Evolutionary conservation across 2,888 invertebrate species (phyloP).

Genomic region (Andrena flavipes): DNA sequence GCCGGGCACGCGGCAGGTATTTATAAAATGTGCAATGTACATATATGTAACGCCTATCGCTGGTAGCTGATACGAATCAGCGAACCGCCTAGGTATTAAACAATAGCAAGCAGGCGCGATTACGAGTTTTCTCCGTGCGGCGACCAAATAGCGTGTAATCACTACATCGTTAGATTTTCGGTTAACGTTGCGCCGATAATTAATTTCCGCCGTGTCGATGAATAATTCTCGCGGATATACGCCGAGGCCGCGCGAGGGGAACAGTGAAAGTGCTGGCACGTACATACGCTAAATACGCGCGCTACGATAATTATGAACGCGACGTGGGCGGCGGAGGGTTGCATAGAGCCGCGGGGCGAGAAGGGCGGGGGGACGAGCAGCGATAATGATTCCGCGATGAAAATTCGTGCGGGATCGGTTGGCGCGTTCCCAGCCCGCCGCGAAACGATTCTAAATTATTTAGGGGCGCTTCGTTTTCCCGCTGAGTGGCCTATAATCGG

Average conservation of each 20-base stretch:
- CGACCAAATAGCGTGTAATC: slow-evolving; percentile 28
- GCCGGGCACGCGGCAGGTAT: neutral
- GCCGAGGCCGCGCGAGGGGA: neutral
- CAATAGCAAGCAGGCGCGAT: slow-evolving; percentile 10
- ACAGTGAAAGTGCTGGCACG: slow-evolving; percentile 32
- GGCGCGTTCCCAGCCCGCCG: neutral
- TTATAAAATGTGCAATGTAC: slow-evolving; percentile 29
- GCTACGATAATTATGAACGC: slow-evolving; percentile 11
- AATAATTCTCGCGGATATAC: slow-evolving; percentile 34
- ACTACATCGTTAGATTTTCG: slow-evolving; percentile 58
- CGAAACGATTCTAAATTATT: slow-evolving; percentile 11
- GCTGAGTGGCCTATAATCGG: neutral
- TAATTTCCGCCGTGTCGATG: slow-evolving; percentile 40
- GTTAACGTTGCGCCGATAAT: slow-evolving; percentile 50
- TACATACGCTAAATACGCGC: slow-evolving; percentile 1
- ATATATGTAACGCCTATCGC: slow-evolving; percentile 14
- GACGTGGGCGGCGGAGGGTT: neutral
- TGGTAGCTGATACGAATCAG: slow-evolving; percentile 23
- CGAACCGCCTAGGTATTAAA: slow-evolving; percentile 31
- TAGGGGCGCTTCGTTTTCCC: neutral
- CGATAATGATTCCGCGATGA: slow-evolving; percentile 11
- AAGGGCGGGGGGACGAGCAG: neutral
- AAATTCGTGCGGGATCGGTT: slow-evolving; percentile 5
- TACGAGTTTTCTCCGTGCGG: slow-evolving; percentile 2
- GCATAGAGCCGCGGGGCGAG: neutral